phyloP scores from a whole-genome alignment of 2,888 invertebrate species.

The Mycalesis mineus region DNA sequence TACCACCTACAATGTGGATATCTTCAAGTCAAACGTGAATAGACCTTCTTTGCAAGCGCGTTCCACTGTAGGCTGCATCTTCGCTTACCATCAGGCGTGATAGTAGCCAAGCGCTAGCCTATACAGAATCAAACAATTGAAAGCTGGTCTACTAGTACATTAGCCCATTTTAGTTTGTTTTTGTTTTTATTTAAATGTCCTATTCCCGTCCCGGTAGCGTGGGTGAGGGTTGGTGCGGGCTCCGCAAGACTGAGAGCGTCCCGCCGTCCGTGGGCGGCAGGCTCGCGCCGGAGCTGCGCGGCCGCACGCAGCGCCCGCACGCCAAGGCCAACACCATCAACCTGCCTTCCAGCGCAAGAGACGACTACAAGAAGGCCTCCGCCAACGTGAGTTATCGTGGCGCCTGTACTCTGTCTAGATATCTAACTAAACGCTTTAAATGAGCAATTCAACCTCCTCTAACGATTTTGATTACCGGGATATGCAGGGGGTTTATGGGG shows the following conservation, averaged over 20 bases:
- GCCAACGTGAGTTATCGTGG: conserved; percentile 19
- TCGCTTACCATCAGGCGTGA: no score
- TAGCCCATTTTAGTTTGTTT: conserved; percentile 40
- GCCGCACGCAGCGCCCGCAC: conserved; percentile 64
- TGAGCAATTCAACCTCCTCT: no score
- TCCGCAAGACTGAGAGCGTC: conserved; percentile 68
- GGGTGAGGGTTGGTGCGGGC: conserved; percentile 62
- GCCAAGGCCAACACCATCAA: conserved; percentile 79
- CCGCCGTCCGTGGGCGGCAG: conserved; percentile 60
- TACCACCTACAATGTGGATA: no score
- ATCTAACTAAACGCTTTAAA: no score
- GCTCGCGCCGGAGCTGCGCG: conserved; percentile 54
- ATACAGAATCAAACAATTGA: background rate
- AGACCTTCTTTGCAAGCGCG: no score
- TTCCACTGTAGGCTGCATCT: no score
- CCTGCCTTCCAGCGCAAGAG: conserved; percentile 70
- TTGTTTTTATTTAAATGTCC: conserved; percentile 46
- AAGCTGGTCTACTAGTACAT: conserved; percentile 55
- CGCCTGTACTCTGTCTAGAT: background rate
- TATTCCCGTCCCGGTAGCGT: conserved; percentile 59
- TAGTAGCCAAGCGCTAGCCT: no score
- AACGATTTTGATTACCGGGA: no score
- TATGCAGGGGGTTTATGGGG: no score
- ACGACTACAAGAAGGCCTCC: conserved; percentile 52
- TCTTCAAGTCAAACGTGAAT: no score